phyloP scores from a whole-genome alignment of 2,113 vertebrate genomes.

The Raja brachyura region DNA sequence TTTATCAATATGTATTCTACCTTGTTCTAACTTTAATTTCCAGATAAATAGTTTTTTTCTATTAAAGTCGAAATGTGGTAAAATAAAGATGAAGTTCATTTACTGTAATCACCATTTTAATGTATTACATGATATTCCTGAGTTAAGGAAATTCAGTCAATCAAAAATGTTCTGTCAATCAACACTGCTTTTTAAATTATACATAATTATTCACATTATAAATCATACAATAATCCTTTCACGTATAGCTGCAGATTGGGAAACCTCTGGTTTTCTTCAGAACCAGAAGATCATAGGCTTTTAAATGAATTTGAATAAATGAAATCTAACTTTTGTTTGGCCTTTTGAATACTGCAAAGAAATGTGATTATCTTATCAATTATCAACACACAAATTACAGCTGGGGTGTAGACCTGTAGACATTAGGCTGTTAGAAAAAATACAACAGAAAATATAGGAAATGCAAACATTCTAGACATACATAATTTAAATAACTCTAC shows the following conservation, averaged over 20 bases:
- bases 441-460: not conserved
- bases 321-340: not conserved
- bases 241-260: not conserved
- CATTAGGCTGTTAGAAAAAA: not conserved
- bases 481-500: not conserved
- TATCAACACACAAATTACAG: not conserved
- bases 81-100: not conserved
- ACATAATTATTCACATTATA: constrained; percentile 23
- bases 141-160: not conserved
- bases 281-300: not conserved
- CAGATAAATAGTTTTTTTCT: not conserved
- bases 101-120: constrained; percentile 5
- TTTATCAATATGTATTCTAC: not conserved
- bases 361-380: not conserved
- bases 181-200: constrained; percentile 15
- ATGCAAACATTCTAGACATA: not conserved
- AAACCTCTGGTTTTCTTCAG: too few species aligned
- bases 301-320: not conserved
- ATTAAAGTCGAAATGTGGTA: not conserved
- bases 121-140: not conserved
- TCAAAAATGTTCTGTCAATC: not conserved
- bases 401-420: not conserved
- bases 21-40: not conserved
- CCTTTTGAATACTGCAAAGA: not conserved
- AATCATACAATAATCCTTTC: not conserved